Evolutionary conservation across 1,140 invertebrate genomes (phyloP).

Genomic region (Aphaenogaster floridana): DNA sequence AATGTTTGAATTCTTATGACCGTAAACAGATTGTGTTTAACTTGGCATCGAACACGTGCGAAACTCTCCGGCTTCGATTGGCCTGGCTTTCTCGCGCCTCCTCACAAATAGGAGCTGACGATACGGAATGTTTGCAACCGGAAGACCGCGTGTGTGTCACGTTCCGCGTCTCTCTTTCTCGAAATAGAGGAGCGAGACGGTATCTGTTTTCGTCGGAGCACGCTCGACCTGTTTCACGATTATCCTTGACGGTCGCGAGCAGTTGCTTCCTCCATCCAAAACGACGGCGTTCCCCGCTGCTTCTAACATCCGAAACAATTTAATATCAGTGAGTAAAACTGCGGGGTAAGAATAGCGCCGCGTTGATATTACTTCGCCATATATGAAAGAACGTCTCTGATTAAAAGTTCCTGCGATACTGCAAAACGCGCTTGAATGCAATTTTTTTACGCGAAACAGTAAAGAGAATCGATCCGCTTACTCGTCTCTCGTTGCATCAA

Average conservation of each 20-base stretch:
- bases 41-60: constrained; percentile 49
- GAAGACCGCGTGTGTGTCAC: constrained; percentile 14
- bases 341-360: background rate
- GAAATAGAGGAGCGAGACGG: constrained; percentile 3
- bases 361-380: constrained; percentile 7
- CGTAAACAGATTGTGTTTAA: constrained; percentile 7
- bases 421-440: background rate
- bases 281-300: background rate
- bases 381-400: background rate
- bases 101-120: background rate
- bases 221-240: constrained; percentile 55
- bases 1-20: background rate
- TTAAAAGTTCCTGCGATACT: constrained; percentile 15
- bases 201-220: constrained; percentile 40
- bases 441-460: background rate
- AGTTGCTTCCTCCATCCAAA: constrained; percentile 14
- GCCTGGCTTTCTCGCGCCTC: constrained; percentile 48
- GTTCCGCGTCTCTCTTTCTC: background rate
- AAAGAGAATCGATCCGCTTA: background rate
- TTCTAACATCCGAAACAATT: constrained; percentile 28
- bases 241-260: constrained; percentile 35
- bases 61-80: constrained; percentile 46
- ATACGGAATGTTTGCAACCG: constrained; percentile 18
- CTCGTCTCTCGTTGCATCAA: background rate
- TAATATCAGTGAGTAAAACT: constrained; percentile 24